Base-by-base conservation (phyloP, 1,140 invertebrate species). In the Pseudobourletiella spinata region DNA sequence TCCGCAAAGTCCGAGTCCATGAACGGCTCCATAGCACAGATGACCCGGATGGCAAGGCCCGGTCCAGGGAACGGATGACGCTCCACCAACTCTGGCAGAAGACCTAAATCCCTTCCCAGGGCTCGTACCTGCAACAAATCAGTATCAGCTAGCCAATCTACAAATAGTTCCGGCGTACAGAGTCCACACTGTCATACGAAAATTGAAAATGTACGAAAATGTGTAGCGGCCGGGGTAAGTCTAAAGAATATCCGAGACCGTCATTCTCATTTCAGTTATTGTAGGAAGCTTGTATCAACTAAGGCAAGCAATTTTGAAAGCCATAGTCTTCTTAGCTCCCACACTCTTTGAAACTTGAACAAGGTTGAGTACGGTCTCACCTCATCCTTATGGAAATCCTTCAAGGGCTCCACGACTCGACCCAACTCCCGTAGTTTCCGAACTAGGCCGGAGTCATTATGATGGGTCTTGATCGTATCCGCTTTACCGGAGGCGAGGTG, bases 311-410 rank as follows among this genome's bases (percentile, higher is more conserved):
- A n/a, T n/a, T n/a, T n/a, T n/a, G n/a, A n/a, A n/a, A n/a, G n/a
- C n/a, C n/a, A 22, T 22, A 48, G 11, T 18, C 44, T 32, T 60
- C 28, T 20, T 51, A 11, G 15, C 22, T 55, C n/a, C 28, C 26
- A n/a, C n/a, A n/a, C n/a, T n/a, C n/a, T n/a, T n/a, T 25, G 16
- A 57, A 44, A 63, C 15, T 20, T 43, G 39, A 62, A 62, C 4
- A 30, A 29, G 16, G 8, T 4, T 35, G 24, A 29, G 4, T 42
- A 51, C 24, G 50, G 30, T 39, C 64, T 59, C 54, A 98, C 96
- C 81, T 99, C 97, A 76, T 99, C 96, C 79, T 99, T 99, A 74
- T 99, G 96, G 74, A 99, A 99, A 78, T 99, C 96, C 78, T 88
- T 90, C 15, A 99, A 79, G n/a, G 96, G 96, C 78, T 99, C 96